Percentiles rank a stretch among this genome's conserved stretches.
Conservation (phyloP, 2,888 invertebrate species). For the Thelaira solivaga region DNA sequence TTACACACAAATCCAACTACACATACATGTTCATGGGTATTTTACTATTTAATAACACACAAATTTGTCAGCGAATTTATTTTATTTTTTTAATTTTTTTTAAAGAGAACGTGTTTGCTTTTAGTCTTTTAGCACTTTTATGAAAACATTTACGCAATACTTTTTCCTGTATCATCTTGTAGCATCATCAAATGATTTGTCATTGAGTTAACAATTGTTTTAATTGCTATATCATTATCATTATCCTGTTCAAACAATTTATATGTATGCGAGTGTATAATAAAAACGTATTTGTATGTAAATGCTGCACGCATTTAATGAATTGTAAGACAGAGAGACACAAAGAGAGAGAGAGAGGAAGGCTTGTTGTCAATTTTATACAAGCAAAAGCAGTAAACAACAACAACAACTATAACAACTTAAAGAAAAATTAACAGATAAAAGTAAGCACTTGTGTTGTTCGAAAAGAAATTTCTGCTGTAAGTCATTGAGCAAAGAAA, state of each 20-base stretch:
- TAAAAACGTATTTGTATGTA: conserved; percentile 5
- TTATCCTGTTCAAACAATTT: conserved; percentile 7
- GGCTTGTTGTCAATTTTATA: too few species aligned
- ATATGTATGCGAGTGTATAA: conserved; percentile 31
- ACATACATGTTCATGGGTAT: not conserved
- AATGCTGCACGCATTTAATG: too few species aligned
- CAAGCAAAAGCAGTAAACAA: too few species aligned
- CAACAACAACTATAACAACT: too few species aligned
- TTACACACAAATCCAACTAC: not conserved
- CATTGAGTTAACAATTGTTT: conserved; percentile 29
- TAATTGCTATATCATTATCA: conserved; percentile 22
- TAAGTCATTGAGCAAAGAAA: too few species aligned
- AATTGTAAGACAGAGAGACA: too few species aligned
- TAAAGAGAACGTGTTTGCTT: not conserved
- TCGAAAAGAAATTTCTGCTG: too few species aligned
- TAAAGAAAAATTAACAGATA: too few species aligned
- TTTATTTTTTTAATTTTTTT: conserved; percentile 34
- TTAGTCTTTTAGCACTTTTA: not conserved
- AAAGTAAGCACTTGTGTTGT: too few species aligned
- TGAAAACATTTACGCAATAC: not conserved
- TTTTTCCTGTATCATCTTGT: not conserved
- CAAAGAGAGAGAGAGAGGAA: too few species aligned
- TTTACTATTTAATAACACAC: conserved; percentile 30
- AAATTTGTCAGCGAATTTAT: conserved; percentile 44
- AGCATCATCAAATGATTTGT: conserved; percentile 32